Conservation (phyloP, 2,113 vertebrate species). For the Syngnathus typhle region DNA sequence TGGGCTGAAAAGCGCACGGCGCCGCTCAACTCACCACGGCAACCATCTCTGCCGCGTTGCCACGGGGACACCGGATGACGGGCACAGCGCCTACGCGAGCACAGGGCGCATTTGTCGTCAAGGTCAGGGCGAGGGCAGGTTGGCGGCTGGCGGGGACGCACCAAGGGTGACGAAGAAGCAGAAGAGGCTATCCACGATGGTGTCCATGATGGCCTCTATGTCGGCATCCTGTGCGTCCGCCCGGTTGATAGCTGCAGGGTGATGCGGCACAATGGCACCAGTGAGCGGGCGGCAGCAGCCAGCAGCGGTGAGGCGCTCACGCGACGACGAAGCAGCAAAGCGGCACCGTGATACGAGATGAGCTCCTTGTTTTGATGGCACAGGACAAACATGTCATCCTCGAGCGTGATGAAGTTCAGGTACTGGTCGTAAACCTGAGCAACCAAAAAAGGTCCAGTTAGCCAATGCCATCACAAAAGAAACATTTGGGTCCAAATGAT, state of each 20-base stretch:
- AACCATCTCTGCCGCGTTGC: slow-evolving; percentile 98
- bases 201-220: slow-evolving; percentile 97
- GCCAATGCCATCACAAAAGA: too few species aligned
- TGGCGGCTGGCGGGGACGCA: slow-evolving; percentile 31
- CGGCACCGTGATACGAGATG: slow-evolving; percentile 89
- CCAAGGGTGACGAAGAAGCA: slow-evolving; percentile 98
- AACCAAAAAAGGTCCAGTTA: neutral
- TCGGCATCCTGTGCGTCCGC: slow-evolving; percentile 93
- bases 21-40: slow-evolving; percentile 81
- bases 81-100: slow-evolving; percentile 84
- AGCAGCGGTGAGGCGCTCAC: neutral
- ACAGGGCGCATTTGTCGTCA: too few species aligned
- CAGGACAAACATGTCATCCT: slow-evolving; percentile 97
- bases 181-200: slow-evolving; percentile 96
- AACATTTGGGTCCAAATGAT: too few species aligned
- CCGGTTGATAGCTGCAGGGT: slow-evolving; percentile 81
- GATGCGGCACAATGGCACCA: too few species aligned
- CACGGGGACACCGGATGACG: slow-evolving; percentile 93
- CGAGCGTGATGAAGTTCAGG: slow-evolving; percentile 98
- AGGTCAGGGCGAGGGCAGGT: too few species aligned
- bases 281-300: too few species aligned
- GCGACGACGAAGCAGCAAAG: neutral
- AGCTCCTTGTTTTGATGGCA: slow-evolving; percentile 96
- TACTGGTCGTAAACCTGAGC: slow-evolving; percentile 95
- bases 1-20: too few species aligned